A percentile compares a stretch with the other conserved stretches of the same genome.
phyloP scores from a whole-genome alignment of 2,888 invertebrate genomes.

The Pammene fasciana region DNA sequence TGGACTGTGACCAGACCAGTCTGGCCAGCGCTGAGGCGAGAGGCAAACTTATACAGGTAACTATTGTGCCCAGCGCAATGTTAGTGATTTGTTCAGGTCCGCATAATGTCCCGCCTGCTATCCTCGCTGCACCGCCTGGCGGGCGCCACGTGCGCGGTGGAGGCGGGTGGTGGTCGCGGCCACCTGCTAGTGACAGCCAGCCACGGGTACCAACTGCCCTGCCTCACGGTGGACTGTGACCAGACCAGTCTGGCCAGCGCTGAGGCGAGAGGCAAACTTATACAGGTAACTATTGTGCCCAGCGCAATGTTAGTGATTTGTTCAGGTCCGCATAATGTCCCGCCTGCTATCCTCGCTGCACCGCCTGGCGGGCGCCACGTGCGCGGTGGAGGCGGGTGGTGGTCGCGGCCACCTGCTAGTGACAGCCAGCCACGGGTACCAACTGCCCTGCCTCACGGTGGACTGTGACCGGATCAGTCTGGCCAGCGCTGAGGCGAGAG shows the following conservation, averaged over 20 bases:
- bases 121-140: slow-evolving; percentile 83
- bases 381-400: slow-evolving; percentile 93
- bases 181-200: slow-evolving; percentile 90
- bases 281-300: slow-evolving; percentile 64
- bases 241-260: slow-evolving; percentile 74
- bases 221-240: slow-evolving; percentile 92
- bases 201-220: slow-evolving; percentile 87
- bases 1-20: slow-evolving; percentile 87
- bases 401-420: slow-evolving; percentile 94
- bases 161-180: slow-evolving; percentile 95
- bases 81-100: slow-evolving; percentile 71
- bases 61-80: neutral
- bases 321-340: slow-evolving; percentile 86
- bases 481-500: slow-evolving; percentile 85
- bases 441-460: slow-evolving; percentile 90
- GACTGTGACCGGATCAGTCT: slow-evolving; percentile 86
- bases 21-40: slow-evolving; percentile 84
- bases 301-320: neutral
- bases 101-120: slow-evolving; percentile 85
- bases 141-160: slow-evolving; percentile 90
- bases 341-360: slow-evolving; percentile 82
- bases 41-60: slow-evolving; percentile 82
- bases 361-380: slow-evolving; percentile 87
- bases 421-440: slow-evolving; percentile 87
- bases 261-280: slow-evolving; percentile 85